Base-by-base conservation (phyloP, 2,797 vertebrate genomes). In the Sebastes vulpes region DNA sequence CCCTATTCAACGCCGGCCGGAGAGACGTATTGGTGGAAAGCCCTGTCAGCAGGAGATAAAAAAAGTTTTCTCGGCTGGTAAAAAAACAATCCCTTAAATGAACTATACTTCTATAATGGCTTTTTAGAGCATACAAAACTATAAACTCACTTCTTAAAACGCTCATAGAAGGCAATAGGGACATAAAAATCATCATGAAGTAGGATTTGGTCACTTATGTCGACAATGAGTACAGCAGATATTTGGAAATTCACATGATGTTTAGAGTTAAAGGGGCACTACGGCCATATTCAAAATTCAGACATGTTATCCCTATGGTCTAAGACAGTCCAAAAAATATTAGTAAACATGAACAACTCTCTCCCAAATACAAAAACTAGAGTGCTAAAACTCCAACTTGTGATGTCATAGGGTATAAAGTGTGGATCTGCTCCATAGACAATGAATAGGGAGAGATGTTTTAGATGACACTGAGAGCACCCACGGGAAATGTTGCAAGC, bases 21-120 rank as follows among this genome's bases (percentile, higher is more conserved):
- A 79, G 65, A 89, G 61, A 88, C 18, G 71, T 82, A 83, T 86
- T 86, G 71, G 67, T 92, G 90, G 84, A 91, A 92, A 82, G 81
- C 70, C 56, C 35, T 88, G 89, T 87, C 84, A 80, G 87, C 75
- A 56, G 9, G 74, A 80, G 87, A 87, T 75, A 82, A 83, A 81
- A 76, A 76, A 48, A 28, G 16, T 72, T 82, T 86, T 81, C 32
- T 42, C 57, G 18, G 12, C 16, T 64, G 21, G 77, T 31, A 7
- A 57, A 67, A 61, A 59, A 57, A 52, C 59, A 63, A 2, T 35
- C 18, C 31, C 10, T 42, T 26, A 72, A 54, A 80, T 52, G 2
- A 75, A 31, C 56, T 68, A 2, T 57, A 69, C 7, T 50, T 9
- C 12, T 32, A 9, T 53, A 23, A 50, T 26, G 2, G 12, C 21